phyloP scores from a whole-genome alignment of 2,113 vertebrate genomes.

The Centropristis striata region DNA sequence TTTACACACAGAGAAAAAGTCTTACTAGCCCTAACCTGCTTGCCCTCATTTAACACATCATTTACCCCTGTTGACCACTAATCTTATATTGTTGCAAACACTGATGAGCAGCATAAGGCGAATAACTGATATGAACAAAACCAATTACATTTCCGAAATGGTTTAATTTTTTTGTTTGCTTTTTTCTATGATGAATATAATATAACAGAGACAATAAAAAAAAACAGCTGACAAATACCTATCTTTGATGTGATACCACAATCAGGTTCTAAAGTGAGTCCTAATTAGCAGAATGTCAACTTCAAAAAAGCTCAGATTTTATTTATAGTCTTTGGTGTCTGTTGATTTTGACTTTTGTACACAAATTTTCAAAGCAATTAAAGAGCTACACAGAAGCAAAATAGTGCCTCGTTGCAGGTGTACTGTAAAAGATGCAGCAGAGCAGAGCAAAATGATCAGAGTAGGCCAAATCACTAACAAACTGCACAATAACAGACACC shows the following conservation, averaged over 20 bases:
- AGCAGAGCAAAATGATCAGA: not conserved
- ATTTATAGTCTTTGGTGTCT: slow-evolving; percentile 43
- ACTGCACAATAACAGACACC: not conserved
- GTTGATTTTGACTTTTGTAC: slow-evolving; percentile 13
- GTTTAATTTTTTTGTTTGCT: not conserved
- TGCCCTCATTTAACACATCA: slow-evolving; percentile 65
- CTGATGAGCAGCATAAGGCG: slow-evolving; percentile 4
- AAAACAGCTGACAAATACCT: not conserved
- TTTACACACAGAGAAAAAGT: slow-evolving; percentile 54
- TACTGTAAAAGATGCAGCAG: not conserved
- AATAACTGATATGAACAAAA: slow-evolving; percentile 4
- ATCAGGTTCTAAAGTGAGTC: not conserved
- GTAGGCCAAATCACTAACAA: not conserved
- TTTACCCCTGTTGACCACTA: slow-evolving; percentile 54
- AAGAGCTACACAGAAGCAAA: not conserved
- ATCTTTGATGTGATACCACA: slow-evolving; percentile 4
- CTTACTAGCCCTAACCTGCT: slow-evolving; percentile 46
- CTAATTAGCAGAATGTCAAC: slow-evolving; percentile 32
- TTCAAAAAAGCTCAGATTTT: slow-evolving; percentile 14
- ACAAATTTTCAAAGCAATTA: slow-evolving; percentile 16
- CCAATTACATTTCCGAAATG: not conserved
- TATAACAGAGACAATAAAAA: not conserved
- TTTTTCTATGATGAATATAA: not conserved
- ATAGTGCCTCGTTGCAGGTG: not conserved
- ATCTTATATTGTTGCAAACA: slow-evolving; percentile 44